Conservation (phyloP, 53 echinoderm and acorn worm species). For the Echinarachnius parma region DNA sequence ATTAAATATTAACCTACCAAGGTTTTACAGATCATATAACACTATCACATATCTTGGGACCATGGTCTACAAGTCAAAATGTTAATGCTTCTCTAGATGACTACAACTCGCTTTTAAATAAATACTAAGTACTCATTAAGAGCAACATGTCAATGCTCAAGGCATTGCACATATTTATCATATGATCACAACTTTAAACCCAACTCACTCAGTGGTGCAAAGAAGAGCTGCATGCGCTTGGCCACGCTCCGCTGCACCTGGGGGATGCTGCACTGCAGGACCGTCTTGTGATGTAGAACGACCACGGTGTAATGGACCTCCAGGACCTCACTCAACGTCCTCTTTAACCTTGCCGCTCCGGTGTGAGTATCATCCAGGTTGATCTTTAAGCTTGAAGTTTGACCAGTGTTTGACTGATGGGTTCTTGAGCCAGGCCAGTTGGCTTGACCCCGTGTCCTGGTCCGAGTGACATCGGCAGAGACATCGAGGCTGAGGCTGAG, state of each 20-base stretch:
- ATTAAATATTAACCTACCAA: no score
- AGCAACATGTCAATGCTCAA: no score
- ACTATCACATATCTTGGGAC: no score
- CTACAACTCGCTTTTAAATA: no score
- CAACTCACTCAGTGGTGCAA: conserved; percentile 73
- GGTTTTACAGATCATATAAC: no score
- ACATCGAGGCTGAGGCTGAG: conserved; percentile 7
- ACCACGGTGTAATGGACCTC: conserved; percentile 87
- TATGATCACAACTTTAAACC: no score
- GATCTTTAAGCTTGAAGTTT: no score
- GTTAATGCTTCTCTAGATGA: no score
- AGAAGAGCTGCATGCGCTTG: conserved; percentile 61
- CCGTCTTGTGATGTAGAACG: conserved; percentile 70
- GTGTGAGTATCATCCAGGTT: neutral
- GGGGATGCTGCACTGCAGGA: conserved; percentile 68
- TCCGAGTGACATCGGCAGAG: neutral
- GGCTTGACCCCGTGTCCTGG: neutral
- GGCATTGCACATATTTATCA: no score
- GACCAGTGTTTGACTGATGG: conserved; percentile 7
- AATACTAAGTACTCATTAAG: no score
- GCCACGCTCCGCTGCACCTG: conserved; percentile 59
- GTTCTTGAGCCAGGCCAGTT: conserved; percentile 5
- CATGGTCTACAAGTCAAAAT: no score
- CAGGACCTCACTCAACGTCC: conserved; percentile 33
- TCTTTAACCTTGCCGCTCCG: neutral